These are phyloP conservation scores for Protomyctophum bolini DNA, from an alignment of 2,113 vertebrate species.

Conservation along the genomic window DNA sequence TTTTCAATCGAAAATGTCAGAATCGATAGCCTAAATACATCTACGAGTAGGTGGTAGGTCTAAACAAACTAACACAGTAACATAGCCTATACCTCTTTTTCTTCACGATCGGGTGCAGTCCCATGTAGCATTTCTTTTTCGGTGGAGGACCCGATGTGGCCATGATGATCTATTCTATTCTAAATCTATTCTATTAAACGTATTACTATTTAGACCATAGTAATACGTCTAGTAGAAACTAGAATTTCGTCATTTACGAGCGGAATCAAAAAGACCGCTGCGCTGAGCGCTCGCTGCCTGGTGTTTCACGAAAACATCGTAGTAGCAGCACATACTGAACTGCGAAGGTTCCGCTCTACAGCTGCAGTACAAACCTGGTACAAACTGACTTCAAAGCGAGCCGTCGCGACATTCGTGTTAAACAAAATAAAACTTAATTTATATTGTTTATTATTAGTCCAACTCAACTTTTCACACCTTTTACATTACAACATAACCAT, in stretches of 20 bases:
- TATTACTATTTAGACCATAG: background rate
- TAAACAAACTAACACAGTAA: no score
- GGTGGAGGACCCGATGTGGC: conserved; percentile 36
- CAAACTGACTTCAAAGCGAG: no score
- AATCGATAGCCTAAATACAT: no score
- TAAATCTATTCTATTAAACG: background rate
- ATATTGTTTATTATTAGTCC: no score
- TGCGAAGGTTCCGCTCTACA: conserved; percentile 20
- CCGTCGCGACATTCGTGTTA: no score
- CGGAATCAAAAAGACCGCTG: conserved; percentile 64
- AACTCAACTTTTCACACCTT: no score
- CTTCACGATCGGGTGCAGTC: conserved; percentile 75
- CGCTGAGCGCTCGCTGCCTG: background rate
- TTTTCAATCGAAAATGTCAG: no score
- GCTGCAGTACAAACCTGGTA: no score
- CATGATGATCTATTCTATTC: conserved; percentile 39
- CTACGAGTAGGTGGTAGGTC: no score
- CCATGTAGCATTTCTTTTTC: conserved; percentile 76
- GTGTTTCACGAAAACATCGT: conserved; percentile 58
- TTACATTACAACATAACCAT: no score
- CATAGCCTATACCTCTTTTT: conserved; percentile 55
- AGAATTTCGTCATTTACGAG: background rate
- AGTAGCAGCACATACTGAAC: background rate
- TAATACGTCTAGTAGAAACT: conserved; percentile 7
- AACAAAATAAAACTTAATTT: no score